These are phyloP conservation scores for Aleiodes testaceus DNA, from an alignment of 2,888 invertebrate species.

Conservation along the genomic window DNA sequence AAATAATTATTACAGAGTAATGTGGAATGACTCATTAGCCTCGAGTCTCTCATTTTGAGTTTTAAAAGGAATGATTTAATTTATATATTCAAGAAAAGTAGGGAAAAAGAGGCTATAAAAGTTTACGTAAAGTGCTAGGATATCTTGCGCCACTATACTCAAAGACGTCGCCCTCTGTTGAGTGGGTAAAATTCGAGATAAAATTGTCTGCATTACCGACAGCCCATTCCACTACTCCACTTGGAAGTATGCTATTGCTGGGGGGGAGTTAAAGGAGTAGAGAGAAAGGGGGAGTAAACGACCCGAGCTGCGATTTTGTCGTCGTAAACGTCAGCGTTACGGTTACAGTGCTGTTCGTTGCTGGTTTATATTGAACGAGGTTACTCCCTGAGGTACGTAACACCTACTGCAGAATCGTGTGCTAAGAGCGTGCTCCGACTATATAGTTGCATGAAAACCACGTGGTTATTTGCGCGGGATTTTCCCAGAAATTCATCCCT, in stretches of 20 bases:
- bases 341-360: conserved; percentile 72
- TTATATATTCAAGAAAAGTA: neutral
- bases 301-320: conserved; percentile 72
- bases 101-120: conserved; percentile 25
- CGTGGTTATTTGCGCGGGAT: conserved; percentile 70
- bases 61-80: neutral
- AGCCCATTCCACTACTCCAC: conserved; percentile 51
- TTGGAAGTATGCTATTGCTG: conserved; percentile 47
- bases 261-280: conserved; percentile 34
- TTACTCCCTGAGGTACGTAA: conserved; percentile 73
- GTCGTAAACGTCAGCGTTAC: conserved; percentile 74
- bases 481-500: neutral
- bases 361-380: conserved; percentile 73
- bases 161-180: conserved; percentile 30
- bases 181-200: conserved; percentile 38
- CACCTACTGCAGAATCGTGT: conserved; percentile 66
- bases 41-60: neutral
- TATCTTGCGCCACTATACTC: conserved; percentile 27
- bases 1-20: too few species aligned
- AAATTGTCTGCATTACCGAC: conserved; percentile 66
- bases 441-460: conserved; percentile 53
- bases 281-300: conserved; percentile 67
- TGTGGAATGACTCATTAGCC: too few species aligned
- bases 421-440: conserved; percentile 37
- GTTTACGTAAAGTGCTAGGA: conserved; percentile 30